Conservation (phyloP, 2,888 invertebrate species). For the Drosophila bunnanda region DNA sequence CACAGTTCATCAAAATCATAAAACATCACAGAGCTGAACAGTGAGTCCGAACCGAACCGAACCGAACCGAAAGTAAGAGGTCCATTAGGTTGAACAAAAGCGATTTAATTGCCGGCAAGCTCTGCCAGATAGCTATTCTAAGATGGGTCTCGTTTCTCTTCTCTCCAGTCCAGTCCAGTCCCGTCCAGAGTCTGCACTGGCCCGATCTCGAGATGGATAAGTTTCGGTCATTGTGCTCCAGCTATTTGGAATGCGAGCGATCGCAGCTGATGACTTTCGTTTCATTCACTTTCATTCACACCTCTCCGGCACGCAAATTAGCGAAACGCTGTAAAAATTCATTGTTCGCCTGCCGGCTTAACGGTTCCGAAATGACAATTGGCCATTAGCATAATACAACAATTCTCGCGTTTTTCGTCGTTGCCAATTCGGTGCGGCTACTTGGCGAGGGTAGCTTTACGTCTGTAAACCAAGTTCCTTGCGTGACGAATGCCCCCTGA, state of each 20-base stretch:
- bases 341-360: constrained; percentile 44
- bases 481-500: constrained; percentile 51
- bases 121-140: constrained; percentile 55
- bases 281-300: constrained; percentile 75
- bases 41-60: not conserved
- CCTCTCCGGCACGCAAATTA: constrained; percentile 54
- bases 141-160: constrained; percentile 44
- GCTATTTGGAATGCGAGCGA: constrained; percentile 49
- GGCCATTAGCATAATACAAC: constrained; percentile 48
- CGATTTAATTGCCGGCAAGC: constrained; percentile 66
- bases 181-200: not conserved
- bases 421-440: constrained; percentile 58
- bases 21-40: constrained; percentile 39
- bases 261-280: constrained; percentile 67
- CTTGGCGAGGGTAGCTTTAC: constrained; percentile 12
- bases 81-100: constrained; percentile 69
- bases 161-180: not conserved
- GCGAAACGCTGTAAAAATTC: constrained; percentile 52
- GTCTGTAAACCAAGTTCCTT: constrained; percentile 1
- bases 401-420: constrained; percentile 7
- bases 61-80: constrained; percentile 63
- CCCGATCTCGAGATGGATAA: constrained; percentile 47
- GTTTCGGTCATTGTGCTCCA: constrained; percentile 39
- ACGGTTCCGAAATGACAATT: constrained; percentile 48
- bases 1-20: constrained; percentile 43